A percentile compares a stretch with the other conserved stretches of the same genome.
phyloP scores from a whole-genome alignment of 2,888 invertebrate genomes.

The Didymodactylos carnosus region DNA sequence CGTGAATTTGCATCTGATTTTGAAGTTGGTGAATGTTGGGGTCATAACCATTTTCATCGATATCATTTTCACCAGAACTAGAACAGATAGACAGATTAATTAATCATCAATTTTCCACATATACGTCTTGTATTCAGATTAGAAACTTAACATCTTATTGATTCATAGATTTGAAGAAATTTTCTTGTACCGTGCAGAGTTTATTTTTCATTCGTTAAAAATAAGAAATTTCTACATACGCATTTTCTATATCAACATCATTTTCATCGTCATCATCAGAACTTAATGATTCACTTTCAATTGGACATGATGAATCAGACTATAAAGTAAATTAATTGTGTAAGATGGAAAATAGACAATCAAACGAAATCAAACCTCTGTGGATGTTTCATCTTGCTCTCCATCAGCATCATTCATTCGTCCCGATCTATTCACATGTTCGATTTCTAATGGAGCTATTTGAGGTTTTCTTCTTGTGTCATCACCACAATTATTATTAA shows the following conservation, averaged over 20 bases:
- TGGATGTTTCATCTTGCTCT: constrained; percentile 19
- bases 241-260: constrained; percentile 1
- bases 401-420: constrained; percentile 19
- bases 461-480: neutral
- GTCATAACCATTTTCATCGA: constrained; percentile 79
- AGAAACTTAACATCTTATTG: too few species aligned
- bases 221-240: neutral
- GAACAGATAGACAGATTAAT: too few species aligned
- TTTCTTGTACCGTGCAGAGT: too few species aligned
- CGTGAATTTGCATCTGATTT: constrained; percentile 84
- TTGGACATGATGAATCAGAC: neutral
- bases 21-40: constrained; percentile 88
- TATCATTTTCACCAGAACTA: too few species aligned
- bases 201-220: too few species aligned
- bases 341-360: neutral
- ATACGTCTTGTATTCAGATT: too few species aligned
- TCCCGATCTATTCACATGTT: neutral
- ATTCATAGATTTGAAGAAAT: too few species aligned
- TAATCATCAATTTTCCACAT: too few species aligned
- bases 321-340: neutral
- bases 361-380: constrained; percentile 12
- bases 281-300: neutral
- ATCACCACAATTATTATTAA: neutral
- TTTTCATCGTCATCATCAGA: neutral
- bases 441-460: neutral